Base-by-base conservation (phyloP, 1,140 invertebrate species). In the Heliconius eleuchia region DNA sequence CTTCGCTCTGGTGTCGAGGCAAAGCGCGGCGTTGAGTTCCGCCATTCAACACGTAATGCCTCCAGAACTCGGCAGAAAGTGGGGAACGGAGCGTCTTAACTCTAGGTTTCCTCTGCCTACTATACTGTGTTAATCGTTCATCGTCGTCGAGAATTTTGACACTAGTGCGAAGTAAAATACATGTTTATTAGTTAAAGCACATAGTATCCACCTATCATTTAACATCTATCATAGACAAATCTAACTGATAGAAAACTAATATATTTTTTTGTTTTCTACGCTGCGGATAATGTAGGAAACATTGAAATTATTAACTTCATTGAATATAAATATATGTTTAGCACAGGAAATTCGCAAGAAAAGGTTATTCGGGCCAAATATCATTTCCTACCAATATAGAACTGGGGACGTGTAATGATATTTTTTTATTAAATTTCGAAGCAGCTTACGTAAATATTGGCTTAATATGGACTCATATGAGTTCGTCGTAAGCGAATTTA, bases 301-400 rank as follows among this genome's bases (percentile, higher is more conserved):
- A n/a, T 1, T 57, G 2, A 57, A 57, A 57, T 57, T 57, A 57
- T 57, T 57, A 57, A 57, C 2, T n/a, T 57, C n/a, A 57, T 57
- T 57, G 8, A 57, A 57, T 57, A 8, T 23, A 57, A 57, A 57
- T 57, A 11, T 71, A 71, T 11, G 13, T 76, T 42, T 13, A 30
- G 8, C 37, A 76, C 16, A 52, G 74, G 74, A 76, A 27, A 42
- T 42, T 46, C 11, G 42, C 27, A 50, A 66, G 60, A 60, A 42
- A 75, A n/a, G 34, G 34, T 75, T 60, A 42, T 76, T 76, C 34
- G 23, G 16, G 55, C 19, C 39, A 34, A 27, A 66, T 76, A 76
- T 70, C 19, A 76, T 76, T 70, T 76, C 74, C 74, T 66, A 55
- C 55, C 74, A 76, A 74, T 60, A 46, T 74, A 3, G 73, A 74